Evolutionary conservation across 2,888 invertebrate species (phyloP).

Genomic region (Clistopyga incitator): DNA sequence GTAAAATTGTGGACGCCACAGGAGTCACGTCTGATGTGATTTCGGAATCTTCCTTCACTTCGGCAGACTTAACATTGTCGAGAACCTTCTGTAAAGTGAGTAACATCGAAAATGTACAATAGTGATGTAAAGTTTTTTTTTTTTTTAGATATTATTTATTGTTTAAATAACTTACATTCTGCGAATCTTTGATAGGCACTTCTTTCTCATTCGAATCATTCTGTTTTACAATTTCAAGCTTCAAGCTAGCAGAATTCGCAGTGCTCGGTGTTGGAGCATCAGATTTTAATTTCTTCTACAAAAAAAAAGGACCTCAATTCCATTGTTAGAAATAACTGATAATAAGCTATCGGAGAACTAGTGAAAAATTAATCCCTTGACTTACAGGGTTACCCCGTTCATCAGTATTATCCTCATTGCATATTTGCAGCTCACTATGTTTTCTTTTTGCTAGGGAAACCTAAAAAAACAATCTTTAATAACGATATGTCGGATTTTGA

Average conservation of each 20-base stretch:
- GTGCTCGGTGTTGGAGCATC: constrained; percentile 59
- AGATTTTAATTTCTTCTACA: constrained; percentile 72
- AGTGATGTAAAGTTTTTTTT: too few relatives aligned
- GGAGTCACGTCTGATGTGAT: constrained; percentile 35
- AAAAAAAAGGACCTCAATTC: constrained; percentile 6
- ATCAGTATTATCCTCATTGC: constrained; percentile 32
- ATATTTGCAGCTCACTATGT: constrained; percentile 45
- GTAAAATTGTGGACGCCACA: neutral
- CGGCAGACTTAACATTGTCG: neutral
- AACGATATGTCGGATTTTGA: neutral
- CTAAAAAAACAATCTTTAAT: neutral
- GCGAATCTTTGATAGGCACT: neutral
- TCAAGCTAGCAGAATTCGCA: constrained; percentile 35
- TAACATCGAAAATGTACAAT: neutral
- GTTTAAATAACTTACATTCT: constrained; percentile 21
- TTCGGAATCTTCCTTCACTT: constrained; percentile 47
- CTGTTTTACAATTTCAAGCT: neutral
- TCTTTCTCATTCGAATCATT: neutral
- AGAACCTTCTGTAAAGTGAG: neutral
- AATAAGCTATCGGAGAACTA: neutral
- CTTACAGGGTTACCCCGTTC: constrained; percentile 55
- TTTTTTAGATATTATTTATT: too few relatives aligned
- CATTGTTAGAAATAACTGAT: neutral
- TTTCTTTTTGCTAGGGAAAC: constrained; percentile 54
- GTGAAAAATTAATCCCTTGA: neutral